These are phyloP conservation scores for Argyresthia goedartella DNA, from an alignment of 2,888 invertebrate genomes.

Conservation along the genomic window DNA sequence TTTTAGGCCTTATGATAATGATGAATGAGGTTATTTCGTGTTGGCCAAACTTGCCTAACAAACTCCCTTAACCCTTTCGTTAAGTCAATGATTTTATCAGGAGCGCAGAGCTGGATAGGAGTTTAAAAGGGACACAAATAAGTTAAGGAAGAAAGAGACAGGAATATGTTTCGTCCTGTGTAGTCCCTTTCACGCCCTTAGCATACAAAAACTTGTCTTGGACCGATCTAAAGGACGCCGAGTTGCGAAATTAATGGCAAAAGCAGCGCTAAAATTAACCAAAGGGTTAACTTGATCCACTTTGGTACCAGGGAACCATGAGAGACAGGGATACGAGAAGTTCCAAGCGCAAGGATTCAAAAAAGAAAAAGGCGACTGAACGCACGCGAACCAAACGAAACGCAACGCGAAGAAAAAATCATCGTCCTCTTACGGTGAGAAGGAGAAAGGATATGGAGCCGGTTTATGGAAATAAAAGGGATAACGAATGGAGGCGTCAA, in stretches of 20 bases:
- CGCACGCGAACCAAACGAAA: background rate
- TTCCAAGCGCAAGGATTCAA: background rate
- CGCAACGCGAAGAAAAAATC: background rate
- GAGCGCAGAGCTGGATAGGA: background rate
- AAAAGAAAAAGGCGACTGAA: background rate
- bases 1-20: too few species aligned
- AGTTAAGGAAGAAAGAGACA: background rate
- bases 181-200: background rate
- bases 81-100: background rate
- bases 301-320: slow-evolving; percentile 41
- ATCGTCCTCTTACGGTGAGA: slow-evolving; percentile 1
- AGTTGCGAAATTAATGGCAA: background rate
- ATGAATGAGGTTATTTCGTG: too few species aligned
- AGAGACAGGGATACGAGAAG: slow-evolving; percentile 15
- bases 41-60: too few species aligned
- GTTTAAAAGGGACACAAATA: background rate
- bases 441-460: slow-evolving; percentile 6
- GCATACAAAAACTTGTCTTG: background rate
- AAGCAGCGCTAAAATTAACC: slow-evolving; percentile 7
- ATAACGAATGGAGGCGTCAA: slow-evolving; percentile 3
- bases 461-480: slow-evolving; percentile 1
- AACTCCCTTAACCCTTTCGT: background rate
- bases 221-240: too few species aligned
- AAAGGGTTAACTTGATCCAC: slow-evolving; percentile 40
- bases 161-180: background rate